A percentile compares a stretch with the other conserved stretches of the same genome.
These are phyloP conservation scores for Diabrotica undecimpunctata DNA, from an alignment of 1,140 invertebrate species.

Conservation along the genomic window DNA sequence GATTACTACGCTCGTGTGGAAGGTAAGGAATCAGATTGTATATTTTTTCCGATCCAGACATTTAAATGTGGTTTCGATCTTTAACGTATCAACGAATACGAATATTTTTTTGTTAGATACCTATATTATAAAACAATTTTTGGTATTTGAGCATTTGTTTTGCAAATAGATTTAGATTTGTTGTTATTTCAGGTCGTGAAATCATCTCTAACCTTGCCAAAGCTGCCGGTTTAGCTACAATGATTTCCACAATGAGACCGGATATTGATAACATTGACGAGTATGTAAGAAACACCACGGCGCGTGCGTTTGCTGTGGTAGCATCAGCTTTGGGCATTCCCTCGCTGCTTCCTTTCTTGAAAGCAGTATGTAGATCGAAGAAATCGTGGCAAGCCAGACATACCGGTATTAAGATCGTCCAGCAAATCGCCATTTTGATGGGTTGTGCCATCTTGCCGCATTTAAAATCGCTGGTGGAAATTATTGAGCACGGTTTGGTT, in stretches of 20 bases:
- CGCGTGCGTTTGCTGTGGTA: constrained; percentile 97
- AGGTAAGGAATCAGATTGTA: constrained; percentile 44
- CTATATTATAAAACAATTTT: no score
- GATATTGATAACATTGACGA: constrained; percentile 99
- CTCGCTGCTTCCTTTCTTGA: constrained; percentile 94
- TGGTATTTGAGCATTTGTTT: no score
- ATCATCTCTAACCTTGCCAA: constrained; percentile 99
- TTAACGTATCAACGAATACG: no score
- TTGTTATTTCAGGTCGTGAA: constrained; percentile 65
- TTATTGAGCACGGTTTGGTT: constrained; percentile 95
- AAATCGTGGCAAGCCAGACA: constrained; percentile 99
- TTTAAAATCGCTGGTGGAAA: constrained; percentile 96
- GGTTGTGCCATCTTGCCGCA: constrained; percentile 99
- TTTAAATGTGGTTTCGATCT: no score
- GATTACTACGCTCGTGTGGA: constrained; percentile 99
- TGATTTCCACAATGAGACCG: constrained; percentile 99
- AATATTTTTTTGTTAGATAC: no score
- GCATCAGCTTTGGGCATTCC: constrained; percentile 97
- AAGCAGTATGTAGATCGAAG: constrained; percentile 98
- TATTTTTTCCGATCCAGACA: no score
- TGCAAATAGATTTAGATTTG: neutral
- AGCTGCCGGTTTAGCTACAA: constrained; percentile 98
- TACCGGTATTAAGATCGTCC: constrained; percentile 99
- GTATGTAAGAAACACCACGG: constrained; percentile 98
- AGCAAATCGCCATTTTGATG: constrained; percentile 99